phyloP scores from a whole-genome alignment of 1,140 invertebrate species.

The Drosophila asahinai region DNA sequence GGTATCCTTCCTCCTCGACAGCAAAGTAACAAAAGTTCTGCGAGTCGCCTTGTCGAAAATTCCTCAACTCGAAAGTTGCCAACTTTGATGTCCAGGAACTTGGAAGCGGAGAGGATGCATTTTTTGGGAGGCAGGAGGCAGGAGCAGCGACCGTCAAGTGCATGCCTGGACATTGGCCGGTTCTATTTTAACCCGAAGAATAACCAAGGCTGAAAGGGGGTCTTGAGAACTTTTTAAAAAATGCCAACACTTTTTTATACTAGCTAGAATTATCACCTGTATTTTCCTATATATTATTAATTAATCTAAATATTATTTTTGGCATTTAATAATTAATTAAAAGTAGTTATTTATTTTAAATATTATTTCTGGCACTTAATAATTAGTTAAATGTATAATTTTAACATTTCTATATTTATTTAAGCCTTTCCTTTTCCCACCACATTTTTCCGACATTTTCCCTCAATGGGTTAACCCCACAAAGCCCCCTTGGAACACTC shows the following conservation, averaged over 20 bases:
- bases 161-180: conserved; percentile 69
- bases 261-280: too few species aligned
- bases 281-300: too few species aligned
- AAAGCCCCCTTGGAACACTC: conserved; percentile 4
- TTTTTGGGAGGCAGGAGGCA: conserved; percentile 5
- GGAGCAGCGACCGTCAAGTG: conserved; percentile 61
- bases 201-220: neutral
- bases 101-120: conserved; percentile 38
- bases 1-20: conserved; percentile 16
- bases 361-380: too few species aligned
- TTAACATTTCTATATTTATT: too few species aligned
- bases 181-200: conserved; percentile 22
- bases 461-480: conserved; percentile 5
- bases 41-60: conserved; percentile 80
- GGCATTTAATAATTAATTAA: too few species aligned
- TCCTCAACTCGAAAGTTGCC: conserved; percentile 80
- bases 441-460: neutral
- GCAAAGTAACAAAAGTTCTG: conserved; percentile 76
- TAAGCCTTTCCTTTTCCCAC: too few species aligned
- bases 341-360: too few species aligned
- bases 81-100: conserved; percentile 76
- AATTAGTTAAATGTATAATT: too few species aligned
- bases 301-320: too few species aligned
- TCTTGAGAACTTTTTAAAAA: neutral
- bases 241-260: neutral